These are phyloP conservation scores for Osmerus mordax DNA, from an alignment of 2,113 vertebrate genomes.

Conservation along the genomic window DNA sequence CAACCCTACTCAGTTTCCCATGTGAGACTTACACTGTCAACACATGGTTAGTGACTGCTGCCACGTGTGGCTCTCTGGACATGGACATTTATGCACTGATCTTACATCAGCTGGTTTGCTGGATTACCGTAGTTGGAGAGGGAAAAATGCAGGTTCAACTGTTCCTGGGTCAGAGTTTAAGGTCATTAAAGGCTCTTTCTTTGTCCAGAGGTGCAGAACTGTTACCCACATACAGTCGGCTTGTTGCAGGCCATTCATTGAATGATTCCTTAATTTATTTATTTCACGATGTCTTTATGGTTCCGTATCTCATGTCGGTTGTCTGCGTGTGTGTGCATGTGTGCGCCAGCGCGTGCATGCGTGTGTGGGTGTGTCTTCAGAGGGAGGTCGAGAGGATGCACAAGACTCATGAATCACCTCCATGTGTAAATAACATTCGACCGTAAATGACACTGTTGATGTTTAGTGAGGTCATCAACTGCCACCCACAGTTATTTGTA, in stretches of 20 bases:
- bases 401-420: background rate
- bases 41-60: background rate
- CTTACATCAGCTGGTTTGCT: background rate
- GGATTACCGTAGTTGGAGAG: background rate
- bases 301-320: slow-evolving; percentile 6
- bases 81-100: background rate
- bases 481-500: slow-evolving; percentile 25
- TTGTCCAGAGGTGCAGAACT: background rate
- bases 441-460: slow-evolving; percentile 49
- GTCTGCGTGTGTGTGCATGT: slow-evolving; percentile 7
- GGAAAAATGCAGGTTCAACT: background rate
- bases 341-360: slow-evolving; percentile 1
- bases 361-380: slow-evolving; percentile 4
- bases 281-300: slow-evolving; percentile 2
- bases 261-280: slow-evolving; percentile 42
- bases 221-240: background rate
- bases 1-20: no score
- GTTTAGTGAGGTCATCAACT: slow-evolving; percentile 30
- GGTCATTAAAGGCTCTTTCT: background rate
- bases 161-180: background rate
- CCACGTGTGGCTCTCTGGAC: background rate
- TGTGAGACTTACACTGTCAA: background rate
- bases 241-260: slow-evolving; percentile 22
- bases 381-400: background rate
- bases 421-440: slow-evolving; percentile 49